These are phyloP conservation scores for Acrocephalus arundinaceus DNA, from an alignment of 2,113 vertebrate genomes.

Conservation along the genomic window DNA sequence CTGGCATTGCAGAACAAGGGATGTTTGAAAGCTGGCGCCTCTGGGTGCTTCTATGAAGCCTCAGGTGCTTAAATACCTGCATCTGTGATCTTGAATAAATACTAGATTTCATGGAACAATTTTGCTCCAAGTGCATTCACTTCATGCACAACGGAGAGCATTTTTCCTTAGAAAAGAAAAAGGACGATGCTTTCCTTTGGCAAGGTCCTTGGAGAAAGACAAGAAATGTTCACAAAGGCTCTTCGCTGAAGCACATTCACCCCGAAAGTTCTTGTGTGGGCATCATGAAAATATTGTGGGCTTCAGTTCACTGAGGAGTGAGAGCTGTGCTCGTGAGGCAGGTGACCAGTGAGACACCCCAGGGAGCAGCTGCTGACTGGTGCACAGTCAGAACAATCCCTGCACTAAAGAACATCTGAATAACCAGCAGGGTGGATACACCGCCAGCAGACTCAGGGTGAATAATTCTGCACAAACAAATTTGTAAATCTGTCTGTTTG, in stretches of 20 bases:
- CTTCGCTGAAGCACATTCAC: neutral
- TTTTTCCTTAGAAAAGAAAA: neutral
- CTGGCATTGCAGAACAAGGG: neutral
- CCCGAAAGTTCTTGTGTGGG: neutral
- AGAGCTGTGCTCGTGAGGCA: neutral
- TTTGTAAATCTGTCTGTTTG: neutral
- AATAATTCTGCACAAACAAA: neutral
- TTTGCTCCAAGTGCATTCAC: neutral
- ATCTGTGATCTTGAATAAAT: neutral
- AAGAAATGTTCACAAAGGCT: neutral
- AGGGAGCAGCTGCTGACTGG: neutral
- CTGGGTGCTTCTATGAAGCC: neutral
- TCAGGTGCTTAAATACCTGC: neutral
- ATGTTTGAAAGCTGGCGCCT: neutral
- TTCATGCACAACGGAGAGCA: neutral
- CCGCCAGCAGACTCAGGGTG: neutral
- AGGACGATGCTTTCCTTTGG: neutral
- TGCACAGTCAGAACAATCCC: neutral
- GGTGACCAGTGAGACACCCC: neutral
- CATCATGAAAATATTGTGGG: neutral
- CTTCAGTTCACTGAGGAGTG: neutral
- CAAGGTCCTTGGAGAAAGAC: neutral
- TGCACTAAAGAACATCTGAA: neutral
- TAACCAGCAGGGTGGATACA: neutral
- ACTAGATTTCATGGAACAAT: neutral